Evolutionary conservation across 2,797 vertebrate species (phyloP), one percentile per base, ranked within the genome.

Genomic region (Cirrhinus mrigala): DNA sequence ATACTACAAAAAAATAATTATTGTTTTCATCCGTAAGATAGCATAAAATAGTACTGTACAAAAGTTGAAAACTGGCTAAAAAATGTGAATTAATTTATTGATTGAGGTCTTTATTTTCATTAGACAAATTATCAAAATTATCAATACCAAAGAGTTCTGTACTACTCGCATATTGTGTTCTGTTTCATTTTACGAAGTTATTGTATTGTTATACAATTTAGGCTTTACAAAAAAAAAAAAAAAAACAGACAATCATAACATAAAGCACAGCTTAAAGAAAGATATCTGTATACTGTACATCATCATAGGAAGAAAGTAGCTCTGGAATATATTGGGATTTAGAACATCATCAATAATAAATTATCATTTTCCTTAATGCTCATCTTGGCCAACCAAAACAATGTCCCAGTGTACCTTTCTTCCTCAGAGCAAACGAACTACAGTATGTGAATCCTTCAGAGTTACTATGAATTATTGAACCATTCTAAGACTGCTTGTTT

Each of bases 401-500:
- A 46, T 52, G 54, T 46, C 15, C 71, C 68, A 69, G 69, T 69
- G 68, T 52, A 60, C 52, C 11, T 56, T 24, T 75, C 64, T 27
- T 82, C 60, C 62, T 84, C 69, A 64, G 44, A 83, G 14, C 44
- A 71, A 82, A 70, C 66, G 20, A 71, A 50, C 50, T 70, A 44
- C 11, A 76, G 18, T 48, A 29, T 6, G 37, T 27, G 10, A 16
- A 18, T 6, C 79, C 10, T n/a, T 87, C 20, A 81, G 10, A 14
- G 0, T 44, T 48, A 50, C 4, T 2, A 4, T 7, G 92, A 84
- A 0, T 0, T 0, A 0, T 0, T 0, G 73, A 99, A 97, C 98
- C 98, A 99, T 0, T 4, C 0, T 70, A 91, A 33, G 77, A 97
- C 95, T 0, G 0, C 0, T 0, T 46, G 0, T 88, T 89, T 90